Evolutionary conservation across 2,113 vertebrate species (phyloP), one percentile per base, ranked within the genome.

Genomic region (Toxostoma redivivum): DNA sequence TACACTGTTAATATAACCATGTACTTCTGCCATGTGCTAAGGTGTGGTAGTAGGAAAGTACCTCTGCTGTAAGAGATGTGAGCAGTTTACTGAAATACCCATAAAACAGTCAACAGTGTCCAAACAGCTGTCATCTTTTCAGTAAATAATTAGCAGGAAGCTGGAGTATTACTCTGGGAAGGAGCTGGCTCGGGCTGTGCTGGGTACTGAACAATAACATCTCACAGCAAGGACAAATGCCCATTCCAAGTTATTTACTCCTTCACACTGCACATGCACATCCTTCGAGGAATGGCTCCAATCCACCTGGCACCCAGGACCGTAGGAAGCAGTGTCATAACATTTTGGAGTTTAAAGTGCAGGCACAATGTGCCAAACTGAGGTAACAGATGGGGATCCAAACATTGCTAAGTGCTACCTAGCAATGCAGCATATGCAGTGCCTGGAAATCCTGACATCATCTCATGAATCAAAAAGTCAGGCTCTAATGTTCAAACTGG

Each of bases 341-440:
- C 96, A 94, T 94, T 98, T 97, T 70, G 90, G 90, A 95, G 96
- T 93, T 91, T 94, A 95, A 96, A 95, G 96, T 94, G 92, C 95
- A 95, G 67, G 89, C 73, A 95, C 93, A 80, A 76, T 15, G 94
- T 95, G 97, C 96, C 97, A 97, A 96, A 91, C 15, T 79, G 94
- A 94, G 91, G 93, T 86, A 95, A 74, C 95, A 97, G 96, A 98
- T 97, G 97, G 97, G 92, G 76, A 97, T 82, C 69, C 92, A 93
- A 96, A 96, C 94, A 96, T 54, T 96, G 92, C 91, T 94, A 94
- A 97, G 96, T 85, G 95, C 91, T 92, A 98, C 96, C 97, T 97
- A 96, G 95, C 90, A 96, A 93, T 90, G 92, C 81, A 97, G 91
- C 96, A 97, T 97, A 96, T 97, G 97, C 93, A 96, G 91, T 54